A percentile compares a stretch with the other conserved stretches of the same genome.
These are phyloP conservation scores for Euclidia mi DNA, from an alignment of 2,888 invertebrate species.

Conservation along the genomic window DNA sequence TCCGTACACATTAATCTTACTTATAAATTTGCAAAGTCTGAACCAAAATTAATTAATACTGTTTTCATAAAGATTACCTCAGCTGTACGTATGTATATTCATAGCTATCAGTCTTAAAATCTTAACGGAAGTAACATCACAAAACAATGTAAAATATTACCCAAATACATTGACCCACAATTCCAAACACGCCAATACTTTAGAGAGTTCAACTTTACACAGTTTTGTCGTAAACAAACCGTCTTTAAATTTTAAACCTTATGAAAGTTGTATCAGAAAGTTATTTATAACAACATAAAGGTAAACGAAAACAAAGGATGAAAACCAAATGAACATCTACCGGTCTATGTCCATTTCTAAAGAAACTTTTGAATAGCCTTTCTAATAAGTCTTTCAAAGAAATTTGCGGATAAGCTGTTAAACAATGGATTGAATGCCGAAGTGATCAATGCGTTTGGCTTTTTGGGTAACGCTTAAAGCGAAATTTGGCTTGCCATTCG, in stretches of 20 bases:
- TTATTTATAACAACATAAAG: slow-evolving; percentile 16
- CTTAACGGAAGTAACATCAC: too few species aligned
- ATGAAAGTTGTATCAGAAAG: slow-evolving; percentile 3
- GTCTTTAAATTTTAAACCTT: slow-evolving; percentile 1
- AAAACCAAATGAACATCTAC: slow-evolving; percentile 11
- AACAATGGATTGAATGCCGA: slow-evolving; percentile 19
- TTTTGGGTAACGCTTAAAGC: neutral
- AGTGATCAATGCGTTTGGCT: neutral
- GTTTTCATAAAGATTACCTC: too few species aligned
- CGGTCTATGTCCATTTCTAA: slow-evolving; percentile 12
- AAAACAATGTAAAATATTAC: too few species aligned
- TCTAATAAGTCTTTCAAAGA: slow-evolving; percentile 10
- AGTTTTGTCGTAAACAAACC: neutral
- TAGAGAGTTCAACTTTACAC: neutral
- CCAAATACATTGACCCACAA: too few species aligned
- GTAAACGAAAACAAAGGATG: slow-evolving; percentile 16
- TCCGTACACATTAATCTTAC: too few species aligned
- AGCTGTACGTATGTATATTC: too few species aligned
- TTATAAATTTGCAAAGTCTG: too few species aligned
- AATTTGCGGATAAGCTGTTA: slow-evolving; percentile 16
- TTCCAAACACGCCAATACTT: neutral
- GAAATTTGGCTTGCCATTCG: too few species aligned
- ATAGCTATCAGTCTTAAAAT: too few species aligned
- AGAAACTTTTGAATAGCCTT: slow-evolving; percentile 26
- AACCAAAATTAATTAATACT: too few species aligned